Evolutionary conservation across 2,888 invertebrate genomes (phyloP).

Genomic region (Sicus ferrugineus): DNA sequence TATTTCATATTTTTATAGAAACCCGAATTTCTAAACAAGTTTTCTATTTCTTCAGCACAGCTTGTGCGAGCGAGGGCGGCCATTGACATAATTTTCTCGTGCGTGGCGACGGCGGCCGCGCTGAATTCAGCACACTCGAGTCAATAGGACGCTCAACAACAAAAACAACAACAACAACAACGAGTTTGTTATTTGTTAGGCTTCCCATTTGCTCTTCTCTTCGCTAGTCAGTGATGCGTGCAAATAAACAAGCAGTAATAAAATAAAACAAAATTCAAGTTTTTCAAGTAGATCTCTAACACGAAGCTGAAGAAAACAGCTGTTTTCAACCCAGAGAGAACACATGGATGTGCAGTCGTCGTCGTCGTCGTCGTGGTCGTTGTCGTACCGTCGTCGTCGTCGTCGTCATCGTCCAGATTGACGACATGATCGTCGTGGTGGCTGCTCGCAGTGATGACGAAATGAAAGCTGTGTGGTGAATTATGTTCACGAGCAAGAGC

Average conservation of each 20-base stretch:
- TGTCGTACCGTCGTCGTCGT: not conserved
- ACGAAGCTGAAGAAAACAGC: slow-evolving; percentile 12
- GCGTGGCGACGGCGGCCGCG: not conserved
- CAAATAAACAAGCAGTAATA: not conserved
- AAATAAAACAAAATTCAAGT: slow-evolving; percentile 11
- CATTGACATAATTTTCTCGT: slow-evolving; percentile 7
- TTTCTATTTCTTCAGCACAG: not conserved
- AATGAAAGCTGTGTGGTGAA: slow-evolving; percentile 20
- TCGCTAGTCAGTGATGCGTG: slow-evolving; percentile 1
- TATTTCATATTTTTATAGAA: too few species aligned
- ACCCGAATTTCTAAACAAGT: too few species aligned
- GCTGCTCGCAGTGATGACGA: slow-evolving; percentile 20
- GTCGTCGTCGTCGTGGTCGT: not conserved
- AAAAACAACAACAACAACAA: too few species aligned
- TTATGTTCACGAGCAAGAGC: not conserved
- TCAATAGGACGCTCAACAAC: too few species aligned
- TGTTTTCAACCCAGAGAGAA: not conserved
- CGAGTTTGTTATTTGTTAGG: not conserved
- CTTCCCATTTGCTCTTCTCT: not conserved
- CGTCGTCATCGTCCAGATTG: not conserved
- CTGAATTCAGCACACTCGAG: not conserved
- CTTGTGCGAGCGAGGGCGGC: not conserved
- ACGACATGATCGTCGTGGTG: not conserved
- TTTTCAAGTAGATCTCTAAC: slow-evolving; percentile 5
- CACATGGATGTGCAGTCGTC: not conserved